phyloP scores from a whole-genome alignment of 2,113 vertebrate species.

The Aptenodytes forsteri region DNA sequence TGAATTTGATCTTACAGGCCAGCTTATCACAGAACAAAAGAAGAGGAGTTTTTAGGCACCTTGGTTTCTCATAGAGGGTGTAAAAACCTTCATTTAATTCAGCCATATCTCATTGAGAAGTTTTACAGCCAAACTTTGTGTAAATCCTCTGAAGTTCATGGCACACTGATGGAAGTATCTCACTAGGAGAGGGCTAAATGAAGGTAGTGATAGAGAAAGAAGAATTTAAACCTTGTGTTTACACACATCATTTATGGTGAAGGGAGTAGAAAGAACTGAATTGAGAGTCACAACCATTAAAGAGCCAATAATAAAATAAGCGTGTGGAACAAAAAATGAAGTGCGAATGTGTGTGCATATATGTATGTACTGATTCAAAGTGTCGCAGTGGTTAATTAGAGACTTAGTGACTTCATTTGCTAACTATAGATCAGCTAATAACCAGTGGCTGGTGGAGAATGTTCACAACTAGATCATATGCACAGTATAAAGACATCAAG shows the following conservation, averaged over 20 bases:
- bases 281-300: neutral
- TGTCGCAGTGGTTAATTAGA: neutral
- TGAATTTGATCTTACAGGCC: neutral
- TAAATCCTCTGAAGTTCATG: neutral
- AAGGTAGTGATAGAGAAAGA: neutral
- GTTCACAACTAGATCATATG: neutral
- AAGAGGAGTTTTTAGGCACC: neutral
- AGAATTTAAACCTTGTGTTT: neutral
- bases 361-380: neutral
- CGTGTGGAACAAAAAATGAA: neutral
- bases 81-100: neutral
- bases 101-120: neutral
- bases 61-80: neutral
- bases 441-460: neutral
- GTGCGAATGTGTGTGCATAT: neutral
- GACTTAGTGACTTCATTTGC: neutral
- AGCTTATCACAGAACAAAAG: neutral
- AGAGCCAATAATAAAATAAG: neutral
- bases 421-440: neutral
- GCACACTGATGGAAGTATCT: neutral
- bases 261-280: neutral
- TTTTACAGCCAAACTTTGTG: neutral
- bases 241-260: neutral
- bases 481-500: neutral
- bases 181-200: neutral